Evolutionary conservation across 30 jellyfish, hydroid and myxozoan species (phyloP).

Genomic region (Aurelia aurita complex sp. Pacific): DNA sequence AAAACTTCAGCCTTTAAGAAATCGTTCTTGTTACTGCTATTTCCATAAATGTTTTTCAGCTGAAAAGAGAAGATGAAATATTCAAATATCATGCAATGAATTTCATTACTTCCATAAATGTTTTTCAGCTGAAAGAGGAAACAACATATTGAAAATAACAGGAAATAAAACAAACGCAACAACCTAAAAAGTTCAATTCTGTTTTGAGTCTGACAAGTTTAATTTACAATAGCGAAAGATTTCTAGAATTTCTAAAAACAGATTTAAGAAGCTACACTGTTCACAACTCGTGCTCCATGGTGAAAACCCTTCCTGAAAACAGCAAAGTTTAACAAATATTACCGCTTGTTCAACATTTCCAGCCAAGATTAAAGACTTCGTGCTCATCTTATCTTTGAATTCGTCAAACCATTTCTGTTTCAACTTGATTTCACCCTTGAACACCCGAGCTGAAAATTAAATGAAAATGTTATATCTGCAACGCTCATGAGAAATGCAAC

Average conservation of each 20-base stretch:
- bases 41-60: conserved; percentile 74
- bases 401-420: conserved; percentile 97
- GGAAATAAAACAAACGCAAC: background rate
- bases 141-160: background rate
- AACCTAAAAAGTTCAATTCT: too few relatives aligned
- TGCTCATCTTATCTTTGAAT: conserved; percentile 72
- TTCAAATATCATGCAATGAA: too few relatives aligned
- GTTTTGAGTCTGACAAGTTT: too few relatives aligned
- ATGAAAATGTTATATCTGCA: too few relatives aligned
- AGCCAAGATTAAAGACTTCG: conserved; percentile 86
- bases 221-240: too few relatives aligned
- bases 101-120: too few relatives aligned
- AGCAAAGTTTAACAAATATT: conserved; percentile 5
- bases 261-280: too few relatives aligned
- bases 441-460: conserved; percentile 80
- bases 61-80: conserved; percentile 6
- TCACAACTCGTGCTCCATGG: too few relatives aligned
- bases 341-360: conserved; percentile 99
- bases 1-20: conserved; percentile 89
- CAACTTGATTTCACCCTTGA: conserved; percentile 89
- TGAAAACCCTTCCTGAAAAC: too few relatives aligned
- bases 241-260: too few relatives aligned
- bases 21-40: conserved; percentile 44
- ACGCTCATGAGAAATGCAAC: too few relatives aligned
- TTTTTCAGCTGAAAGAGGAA: background rate